Evolutionary conservation across 2,113 vertebrate genomes (phyloP), one percentile per base, ranked within the genome.

Genomic region (Blennius ocellaris): DNA sequence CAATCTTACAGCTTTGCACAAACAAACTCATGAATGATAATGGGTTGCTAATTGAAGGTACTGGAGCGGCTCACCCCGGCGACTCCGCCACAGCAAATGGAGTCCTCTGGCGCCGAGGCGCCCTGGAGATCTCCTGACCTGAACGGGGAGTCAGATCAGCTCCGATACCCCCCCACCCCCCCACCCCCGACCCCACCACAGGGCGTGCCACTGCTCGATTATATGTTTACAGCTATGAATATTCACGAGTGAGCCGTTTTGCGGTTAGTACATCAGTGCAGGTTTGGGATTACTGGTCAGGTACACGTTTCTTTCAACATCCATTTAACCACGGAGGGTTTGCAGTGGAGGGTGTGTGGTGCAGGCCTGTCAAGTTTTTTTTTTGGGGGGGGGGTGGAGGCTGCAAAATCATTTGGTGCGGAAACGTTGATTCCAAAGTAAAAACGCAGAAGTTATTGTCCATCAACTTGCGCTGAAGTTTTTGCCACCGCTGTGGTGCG

Each of bases 1-100:
- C 79, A 84, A 69, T 88, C 85, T 80, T 53, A 68, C 84, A 75
- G 84, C 85, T 76, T 70, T 76, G 84, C 82, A 86, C 80, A 91
- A 85, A 87, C 87, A 89, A 88, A 87, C 84, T 86, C 90, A 85
- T 90, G 90, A 87, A 90, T 91, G 89, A 89, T 91, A 92, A 92
- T 85, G 49, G 65, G 16, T 45, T 40, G 78, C 80, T 91, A 90
- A 93, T 90, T 91, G 87, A 91, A 93, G 83, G 78, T 73, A 60
- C 76, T 80, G 84, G 80, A 81, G 83, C 81, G 62, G 55, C 56
- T 78, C 76, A 61, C 81, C 82, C 67, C 10, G 45, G 74, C 48
- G 81, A 85, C 77, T 83, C 63, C 8, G 41, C 36, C 38, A 69
- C 84, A 48, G 78, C 80, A 87, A 90, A 89, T 89, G 83, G 85